Base-by-base conservation (phyloP, 1,140 invertebrate species). In the Listronotus bonariensis region DNA sequence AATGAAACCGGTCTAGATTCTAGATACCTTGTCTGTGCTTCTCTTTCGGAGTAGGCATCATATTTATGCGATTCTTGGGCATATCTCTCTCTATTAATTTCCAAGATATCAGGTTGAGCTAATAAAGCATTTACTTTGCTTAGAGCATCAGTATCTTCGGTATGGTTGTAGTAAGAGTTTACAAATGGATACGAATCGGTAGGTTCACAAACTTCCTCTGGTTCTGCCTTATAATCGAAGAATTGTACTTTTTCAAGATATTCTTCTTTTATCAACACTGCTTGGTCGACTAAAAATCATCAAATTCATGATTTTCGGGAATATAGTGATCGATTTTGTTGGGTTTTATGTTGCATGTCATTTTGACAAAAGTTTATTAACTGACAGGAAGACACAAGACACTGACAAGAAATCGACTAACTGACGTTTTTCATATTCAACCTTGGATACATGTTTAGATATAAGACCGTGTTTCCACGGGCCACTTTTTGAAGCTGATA, bases 1-100 rank as follows among this genome's bases (percentile, higher is more conserved):
- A 83, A 87, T 34, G 78, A 81, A n/a, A 78, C 78, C 9, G 85
- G 85, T 56, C 79, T 80, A 0, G 73, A 74, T 52, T 69, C 67
- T 26, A 87, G 73, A 69, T 81, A 83, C 36, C 76, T 70, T 55
- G 77, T 74, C 71, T 83, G 82, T 1, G 83, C 80, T 67, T 82
- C 79, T 55, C 78, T 62, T 43, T 78, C 79, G 10, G 48, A 68
- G 53, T 78, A 77, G 52, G 58, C 55, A 74, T 75, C 41, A 34
- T 42, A 34, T 40, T 3, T 48, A 49, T 14, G 11, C 15, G 15
- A 20, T 42, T 48, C 17, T 42, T 60, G 26, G 10, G 20, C 15
- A 10, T 41, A 18, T 53, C 42, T 46, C 17, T 51, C n/a, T 53
- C 43, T 17, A 55, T 40, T 18, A 26, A 54, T 10, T 52, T 65